Conservation (phyloP, 35 echinoderm and acorn worm species). For the Ptychodera flava region DNA sequence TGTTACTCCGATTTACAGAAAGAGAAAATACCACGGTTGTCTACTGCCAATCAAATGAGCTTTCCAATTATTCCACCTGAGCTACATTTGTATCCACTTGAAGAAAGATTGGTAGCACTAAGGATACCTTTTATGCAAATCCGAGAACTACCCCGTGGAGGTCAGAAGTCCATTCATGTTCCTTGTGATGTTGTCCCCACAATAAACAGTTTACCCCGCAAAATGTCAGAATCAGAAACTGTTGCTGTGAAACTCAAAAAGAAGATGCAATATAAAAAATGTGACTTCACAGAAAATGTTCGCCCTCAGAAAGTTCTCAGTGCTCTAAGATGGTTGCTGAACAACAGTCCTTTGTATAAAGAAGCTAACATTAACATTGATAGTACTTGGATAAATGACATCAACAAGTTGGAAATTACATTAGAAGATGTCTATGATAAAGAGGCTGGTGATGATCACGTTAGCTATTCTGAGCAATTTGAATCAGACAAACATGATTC, state of each 20-base stretch:
- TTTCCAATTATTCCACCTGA: constrained; percentile 16
- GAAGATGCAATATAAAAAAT: constrained; percentile 6
- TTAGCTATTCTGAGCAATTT: too few species aligned
- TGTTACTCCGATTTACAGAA: neutral
- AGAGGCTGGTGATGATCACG: too few species aligned
- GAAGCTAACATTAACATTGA: too few species aligned
- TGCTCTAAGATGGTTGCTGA: too few species aligned
- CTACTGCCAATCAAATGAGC: neutral
- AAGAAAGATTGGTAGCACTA: constrained; percentile 26
- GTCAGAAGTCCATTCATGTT: constrained; percentile 41
- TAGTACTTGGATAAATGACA: too few species aligned
- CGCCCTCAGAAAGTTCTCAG: too few species aligned
- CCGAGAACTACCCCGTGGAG: constrained; percentile 22
- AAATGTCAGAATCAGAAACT: constrained; percentile 2
- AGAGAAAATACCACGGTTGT: constrained; percentile 11
- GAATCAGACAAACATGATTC: too few species aligned
- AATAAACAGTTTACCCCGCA: constrained; percentile 1
- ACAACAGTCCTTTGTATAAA: too few species aligned
- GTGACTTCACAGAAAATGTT: too few species aligned
- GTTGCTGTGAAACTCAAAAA: constrained; percentile 23
- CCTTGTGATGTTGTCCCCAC: constrained; percentile 29
- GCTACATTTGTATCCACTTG: constrained; percentile 14
- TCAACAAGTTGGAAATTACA: too few species aligned
- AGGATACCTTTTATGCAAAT: constrained; percentile 41
- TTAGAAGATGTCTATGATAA: too few species aligned